Evolutionary conservation across 2,888 invertebrate genomes (phyloP), one percentile per base, ranked within the genome.

Genomic region (Diplazon laetatorius): DNA sequence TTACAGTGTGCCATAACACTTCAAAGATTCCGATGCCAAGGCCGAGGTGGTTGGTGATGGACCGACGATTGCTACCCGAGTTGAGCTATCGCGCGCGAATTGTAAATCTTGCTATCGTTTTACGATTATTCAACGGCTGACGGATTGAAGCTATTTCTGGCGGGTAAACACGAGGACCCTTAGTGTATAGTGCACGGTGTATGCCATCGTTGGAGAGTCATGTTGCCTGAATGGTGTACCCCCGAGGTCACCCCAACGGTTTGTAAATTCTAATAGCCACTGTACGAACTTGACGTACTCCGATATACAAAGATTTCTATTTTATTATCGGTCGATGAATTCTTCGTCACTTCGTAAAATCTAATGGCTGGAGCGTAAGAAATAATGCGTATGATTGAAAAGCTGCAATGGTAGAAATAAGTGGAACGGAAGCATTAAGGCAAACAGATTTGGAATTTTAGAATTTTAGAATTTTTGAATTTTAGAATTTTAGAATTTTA

Each of bases 101-200:
- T 77, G 72, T 77, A 77, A 72, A 77, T 77, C 76, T 72, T 62
- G 60, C 76, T 68, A 77, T 68, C 66, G 76, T 77, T 77, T 77
- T 77, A 77, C 76, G 76, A 77, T 77, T 68, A 72, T 72, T 77
- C 76, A 77, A 71, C 60, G 72, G 55, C 66, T 50, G 71, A 66
- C 66, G 71, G 76, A 55, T 55, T 60, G 72, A 55, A 25, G 52
- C 72, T 77, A 77, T 77, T 77, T 68, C 62, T 39, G 68, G 66
- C 66, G n/a, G n/a, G 55, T 72, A 72, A 77, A 72, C 72, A 62
- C 76, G 76, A 77, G 66, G 72, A 72, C 72, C 71, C 72, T 63
- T 55, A 55, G 35, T 42, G 9, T 18, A 35, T 60, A 63, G 22
- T 35, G 18, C 25, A 57, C n/a, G 6, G 8, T 25, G 30, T n/a